These are phyloP conservation scores for Vespertilio murinus DNA, from an alignment of 2,797 vertebrate genomes.

Conservation along the genomic window DNA sequence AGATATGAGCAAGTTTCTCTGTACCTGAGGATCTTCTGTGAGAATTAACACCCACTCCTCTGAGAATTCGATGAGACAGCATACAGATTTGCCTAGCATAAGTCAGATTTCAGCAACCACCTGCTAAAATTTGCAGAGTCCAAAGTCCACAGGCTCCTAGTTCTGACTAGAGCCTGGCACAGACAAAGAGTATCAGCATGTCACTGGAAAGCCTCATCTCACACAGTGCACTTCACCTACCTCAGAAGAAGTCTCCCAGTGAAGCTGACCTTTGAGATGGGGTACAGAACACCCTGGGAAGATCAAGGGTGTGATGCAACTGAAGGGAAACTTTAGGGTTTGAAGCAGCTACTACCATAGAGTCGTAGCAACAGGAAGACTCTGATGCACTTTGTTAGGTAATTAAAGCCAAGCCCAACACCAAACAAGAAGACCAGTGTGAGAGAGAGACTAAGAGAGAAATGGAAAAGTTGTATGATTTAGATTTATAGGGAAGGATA, in stretches of 20 bases:
- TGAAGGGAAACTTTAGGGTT: neutral
- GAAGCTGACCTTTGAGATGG: neutral
- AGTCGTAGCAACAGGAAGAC: neutral
- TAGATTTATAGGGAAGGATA: neutral
- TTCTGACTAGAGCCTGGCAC: neutral
- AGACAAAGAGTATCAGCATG: neutral
- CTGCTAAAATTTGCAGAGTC: neutral
- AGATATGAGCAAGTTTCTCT: neutral
- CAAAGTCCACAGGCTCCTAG: neutral
- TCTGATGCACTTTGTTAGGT: neutral
- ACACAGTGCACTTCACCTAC: neutral
- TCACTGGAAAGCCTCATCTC: accelerated
- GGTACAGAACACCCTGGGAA: neutral
- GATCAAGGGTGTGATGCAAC: too few relatives aligned
- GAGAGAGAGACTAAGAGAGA: neutral
- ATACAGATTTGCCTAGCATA: neutral
- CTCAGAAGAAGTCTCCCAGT: neutral
- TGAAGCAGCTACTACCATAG: neutral
- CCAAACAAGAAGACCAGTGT: neutral
- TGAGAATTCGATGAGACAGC: neutral
- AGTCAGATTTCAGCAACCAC: neutral
- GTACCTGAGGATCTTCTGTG: neutral
- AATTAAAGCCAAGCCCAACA: neutral
- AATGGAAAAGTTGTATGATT: neutral
- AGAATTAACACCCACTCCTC: neutral